phyloP scores from a whole-genome alignment of 2,797 vertebrate species.

The Somateria mollissima region DNA sequence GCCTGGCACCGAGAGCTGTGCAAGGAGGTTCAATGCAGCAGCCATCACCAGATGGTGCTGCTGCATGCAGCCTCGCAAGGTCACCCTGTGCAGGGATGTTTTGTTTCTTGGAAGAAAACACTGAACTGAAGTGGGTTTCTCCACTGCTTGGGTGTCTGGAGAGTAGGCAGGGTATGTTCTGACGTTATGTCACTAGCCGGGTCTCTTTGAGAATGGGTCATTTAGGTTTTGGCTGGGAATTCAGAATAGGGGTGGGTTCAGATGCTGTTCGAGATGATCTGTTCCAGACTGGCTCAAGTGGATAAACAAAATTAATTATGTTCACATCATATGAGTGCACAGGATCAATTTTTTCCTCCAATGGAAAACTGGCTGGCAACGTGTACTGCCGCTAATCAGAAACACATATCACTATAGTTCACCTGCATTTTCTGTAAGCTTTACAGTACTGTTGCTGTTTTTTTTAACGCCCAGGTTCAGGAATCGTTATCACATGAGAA shows the following conservation, averaged over 20 bases:
- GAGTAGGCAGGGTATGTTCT: neutral
- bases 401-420: neutral
- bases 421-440: neutral
- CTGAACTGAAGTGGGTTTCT: neutral
- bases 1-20: neutral
- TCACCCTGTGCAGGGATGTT: neutral
- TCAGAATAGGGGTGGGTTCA: slow-evolving; percentile 7
- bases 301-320: slow-evolving; percentile 55
- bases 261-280: slow-evolving; percentile 17
- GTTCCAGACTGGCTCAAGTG: slow-evolving; percentile 21
- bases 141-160: neutral
- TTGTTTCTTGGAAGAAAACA: neutral
- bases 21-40: neutral
- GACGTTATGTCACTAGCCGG: neutral
- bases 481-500: neutral
- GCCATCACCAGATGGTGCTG: slow-evolving; percentile 59
- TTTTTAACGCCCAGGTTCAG: neutral
- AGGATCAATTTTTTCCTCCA: slow-evolving; percentile 21
- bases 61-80: slow-evolving; percentile 21
- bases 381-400: neutral
- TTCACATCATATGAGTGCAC: neutral
- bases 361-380: neutral
- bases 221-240: slow-evolving; percentile 18
- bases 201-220: neutral
- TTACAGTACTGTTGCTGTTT: neutral